Conservation (phyloP, 2,113 vertebrate genomes). For the Gobio gobio region DNA sequence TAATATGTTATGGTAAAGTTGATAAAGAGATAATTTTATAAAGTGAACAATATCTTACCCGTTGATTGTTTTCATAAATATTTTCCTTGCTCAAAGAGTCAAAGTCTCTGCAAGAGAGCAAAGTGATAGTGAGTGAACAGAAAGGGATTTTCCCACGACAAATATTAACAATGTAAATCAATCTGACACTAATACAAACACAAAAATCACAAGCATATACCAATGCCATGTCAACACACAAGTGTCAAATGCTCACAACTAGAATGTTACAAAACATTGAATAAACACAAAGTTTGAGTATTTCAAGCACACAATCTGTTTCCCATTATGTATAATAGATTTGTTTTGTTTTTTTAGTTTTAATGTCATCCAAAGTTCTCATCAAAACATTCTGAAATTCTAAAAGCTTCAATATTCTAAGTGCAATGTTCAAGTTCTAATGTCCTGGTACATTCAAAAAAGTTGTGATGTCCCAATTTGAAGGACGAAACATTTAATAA, state of each 20-base stretch:
- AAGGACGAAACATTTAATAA: background rate
- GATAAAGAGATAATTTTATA: background rate
- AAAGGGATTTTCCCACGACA: background rate
- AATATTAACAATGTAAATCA: background rate
- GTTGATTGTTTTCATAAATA: conserved; percentile 91
- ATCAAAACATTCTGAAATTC: background rate
- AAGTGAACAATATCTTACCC: conserved; percentile 80
- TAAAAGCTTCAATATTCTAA: background rate
- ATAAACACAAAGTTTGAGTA: background rate
- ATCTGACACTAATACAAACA: background rate
- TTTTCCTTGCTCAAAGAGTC: conserved; percentile 88
- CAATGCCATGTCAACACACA: background rate
- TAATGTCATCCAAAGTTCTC: background rate
- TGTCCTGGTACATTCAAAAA: background rate
- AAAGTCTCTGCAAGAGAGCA: conserved; percentile 81
- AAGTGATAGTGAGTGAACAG: conserved; percentile 8
- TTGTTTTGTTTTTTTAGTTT: too few species aligned
- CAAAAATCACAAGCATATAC: background rate
- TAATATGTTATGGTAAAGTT: background rate
- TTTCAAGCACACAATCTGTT: background rate
- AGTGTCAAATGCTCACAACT: background rate
- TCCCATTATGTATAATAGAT: background rate
- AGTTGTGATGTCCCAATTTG: too few species aligned
- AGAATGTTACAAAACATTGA: background rate
- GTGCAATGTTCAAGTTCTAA: background rate